Conservation (phyloP, 2,113 vertebrate genomes). For the Pampusana beccarii region DNA sequence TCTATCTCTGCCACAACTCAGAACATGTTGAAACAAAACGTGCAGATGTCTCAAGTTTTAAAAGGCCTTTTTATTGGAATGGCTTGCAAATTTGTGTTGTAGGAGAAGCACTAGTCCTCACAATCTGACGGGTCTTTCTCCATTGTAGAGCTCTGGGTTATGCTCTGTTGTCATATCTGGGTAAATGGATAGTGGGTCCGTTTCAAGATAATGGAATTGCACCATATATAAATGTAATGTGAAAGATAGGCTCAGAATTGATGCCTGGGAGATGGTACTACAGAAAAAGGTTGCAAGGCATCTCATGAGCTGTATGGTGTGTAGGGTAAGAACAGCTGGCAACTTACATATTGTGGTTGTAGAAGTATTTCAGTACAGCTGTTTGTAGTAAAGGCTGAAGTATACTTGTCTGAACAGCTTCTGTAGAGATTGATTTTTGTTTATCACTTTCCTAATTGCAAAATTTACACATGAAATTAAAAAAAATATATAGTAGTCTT, state of each 20-base stretch:
- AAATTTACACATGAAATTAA: slow-evolving; percentile 56
- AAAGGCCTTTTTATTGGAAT: background rate
- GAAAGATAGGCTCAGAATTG: background rate
- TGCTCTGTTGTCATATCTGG: background rate
- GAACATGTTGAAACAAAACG: background rate
- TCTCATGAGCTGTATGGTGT: background rate
- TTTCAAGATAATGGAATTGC: background rate
- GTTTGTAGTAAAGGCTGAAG: slow-evolving; percentile 53
- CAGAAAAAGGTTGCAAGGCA: background rate
- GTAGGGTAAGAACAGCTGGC: slow-evolving; percentile 22
- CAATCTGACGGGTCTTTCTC: background rate
- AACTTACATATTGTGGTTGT: background rate
- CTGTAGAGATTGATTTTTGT: slow-evolving; percentile 44
- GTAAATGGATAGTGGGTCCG: background rate
- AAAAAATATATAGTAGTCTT: slow-evolving; percentile 14
- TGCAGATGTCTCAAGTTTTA: background rate
- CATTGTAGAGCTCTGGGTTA: background rate
- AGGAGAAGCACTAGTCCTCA: background rate
- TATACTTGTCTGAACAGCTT: slow-evolving; percentile 52
- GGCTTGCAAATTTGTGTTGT: background rate
- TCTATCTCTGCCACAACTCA: background rate
- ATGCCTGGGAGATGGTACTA: background rate
- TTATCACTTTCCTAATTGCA: slow-evolving; percentile 50
- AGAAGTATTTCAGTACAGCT: slow-evolving; percentile 49
- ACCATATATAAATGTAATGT: too few relatives aligned